Percentiles rank a stretch among this genome's conserved stretches.
phyloP scores from a whole-genome alignment of 1,140 invertebrate species.

The Cherax quadricarinatus region DNA sequence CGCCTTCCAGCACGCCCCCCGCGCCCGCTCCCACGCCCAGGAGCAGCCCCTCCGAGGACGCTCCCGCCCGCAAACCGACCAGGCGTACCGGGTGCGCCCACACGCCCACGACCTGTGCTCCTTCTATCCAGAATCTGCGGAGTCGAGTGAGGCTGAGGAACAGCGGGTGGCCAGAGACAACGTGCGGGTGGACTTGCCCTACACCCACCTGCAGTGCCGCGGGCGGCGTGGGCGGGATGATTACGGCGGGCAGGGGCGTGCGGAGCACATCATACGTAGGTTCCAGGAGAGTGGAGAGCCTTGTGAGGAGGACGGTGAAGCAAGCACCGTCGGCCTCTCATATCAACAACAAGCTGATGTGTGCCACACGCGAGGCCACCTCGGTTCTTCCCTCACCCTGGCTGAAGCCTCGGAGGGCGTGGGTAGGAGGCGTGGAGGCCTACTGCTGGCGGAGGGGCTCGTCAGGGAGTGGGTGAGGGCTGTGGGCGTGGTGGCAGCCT shows the following conservation, averaged over 20 bases:
- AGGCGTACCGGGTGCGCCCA: not conserved
- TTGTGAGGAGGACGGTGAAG: constrained; percentile 35
- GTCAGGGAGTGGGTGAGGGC: constrained; percentile 63
- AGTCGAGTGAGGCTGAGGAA: constrained; percentile 46
- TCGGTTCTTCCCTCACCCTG: not conserved
- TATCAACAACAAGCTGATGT: constrained; percentile 60
- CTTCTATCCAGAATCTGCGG: constrained; percentile 16
- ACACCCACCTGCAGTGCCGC: constrained; percentile 61
- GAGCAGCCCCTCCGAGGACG: not conserved
- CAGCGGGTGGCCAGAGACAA: constrained; percentile 36
- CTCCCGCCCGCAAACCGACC: not conserved
- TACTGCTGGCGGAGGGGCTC: constrained; percentile 58
- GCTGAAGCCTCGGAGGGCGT: constrained; percentile 8
- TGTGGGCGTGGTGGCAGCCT: constrained; percentile 62
- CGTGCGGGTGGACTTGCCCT: constrained; percentile 55
- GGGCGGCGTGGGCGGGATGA: constrained; percentile 48
- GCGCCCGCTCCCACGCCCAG: not conserved
- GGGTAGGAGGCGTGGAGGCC: constrained; percentile 42
- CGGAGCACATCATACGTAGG: constrained; percentile 54
- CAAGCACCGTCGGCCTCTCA: constrained; percentile 50
- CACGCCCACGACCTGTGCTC: not conserved
- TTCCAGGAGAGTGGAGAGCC: constrained; percentile 44
- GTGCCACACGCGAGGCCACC: constrained; percentile 49
- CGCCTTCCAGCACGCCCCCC: not conserved
- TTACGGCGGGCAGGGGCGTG: not conserved